Evolutionary conservation across 2,113 vertebrate species (phyloP), one percentile per base, ranked within the genome.

Genomic region (Scomber japonicus): DNA sequence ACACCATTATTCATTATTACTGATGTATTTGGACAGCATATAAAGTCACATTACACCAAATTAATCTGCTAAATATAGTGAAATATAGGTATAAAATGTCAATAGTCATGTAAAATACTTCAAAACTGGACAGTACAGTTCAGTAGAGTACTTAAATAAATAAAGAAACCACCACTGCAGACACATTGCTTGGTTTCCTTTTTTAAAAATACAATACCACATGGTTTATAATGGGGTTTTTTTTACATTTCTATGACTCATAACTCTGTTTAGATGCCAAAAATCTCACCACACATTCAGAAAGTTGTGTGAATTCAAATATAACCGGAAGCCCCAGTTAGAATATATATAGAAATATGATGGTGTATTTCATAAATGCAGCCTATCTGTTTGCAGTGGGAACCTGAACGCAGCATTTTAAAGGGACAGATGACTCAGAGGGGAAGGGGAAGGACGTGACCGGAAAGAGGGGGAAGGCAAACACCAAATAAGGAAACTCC

Each of bases 391-490:
- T 50, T 40, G 21, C 66, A 2, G 57, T 6, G 59, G 7, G 79
- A 24, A 57, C 88, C 24, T 90, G 87, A 91, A 92, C 9, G 84
- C 88, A 81, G 1, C 91, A 55, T 67, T 83, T 91, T 93, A 92
- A 92, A 93, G 84, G 54, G 80, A 59, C 89, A 50, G 60, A 80
- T 91, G 90, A 93, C 72, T 81, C 91, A 89, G 68, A 83, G 10
- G 4, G 63, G 64, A 57, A 57, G 65, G 40, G n/a, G 67, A 74
- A 51, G 48, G 72, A 83, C 70, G 56, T 83, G 80, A 89, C 80
- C 75, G 88, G 89, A 92, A 85, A 63, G 11, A 57, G 21, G 55
- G 44, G 62, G 80, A 74, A 59, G 75, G 59, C 63, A 6, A 59
- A 69, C 59, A 24, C 92, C 92, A 91, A 77, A 92, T 90, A 91